Conservation (phyloP, 1,140 invertebrate genomes). For the Panulirus ornatus region DNA sequence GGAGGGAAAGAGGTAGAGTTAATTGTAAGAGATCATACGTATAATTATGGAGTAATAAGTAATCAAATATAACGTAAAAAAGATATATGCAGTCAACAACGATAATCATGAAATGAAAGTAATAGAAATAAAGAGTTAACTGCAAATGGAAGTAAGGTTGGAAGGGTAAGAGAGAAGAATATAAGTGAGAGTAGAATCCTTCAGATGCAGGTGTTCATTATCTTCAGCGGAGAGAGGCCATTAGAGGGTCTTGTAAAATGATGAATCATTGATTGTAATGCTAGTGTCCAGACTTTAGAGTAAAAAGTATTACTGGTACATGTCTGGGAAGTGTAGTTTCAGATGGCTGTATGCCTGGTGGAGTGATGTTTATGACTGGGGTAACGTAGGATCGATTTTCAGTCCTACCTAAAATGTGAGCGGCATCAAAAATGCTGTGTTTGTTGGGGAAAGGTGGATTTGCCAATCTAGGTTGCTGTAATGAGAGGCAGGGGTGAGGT, state of each 20-base stretch:
- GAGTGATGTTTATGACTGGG: background rate
- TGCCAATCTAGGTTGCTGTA: no score
- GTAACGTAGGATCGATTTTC: no score
- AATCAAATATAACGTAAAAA: background rate
- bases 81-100: background rate
- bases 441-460: no score
- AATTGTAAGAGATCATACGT: no score
- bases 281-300: background rate
- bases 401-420: no score
- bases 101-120: background rate
- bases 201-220: background rate
- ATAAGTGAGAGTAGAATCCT: background rate
- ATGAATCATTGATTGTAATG: background rate
- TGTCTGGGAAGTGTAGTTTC: no score
- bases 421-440: no score
- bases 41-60: no score
- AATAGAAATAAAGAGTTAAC: background rate
- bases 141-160: background rate
- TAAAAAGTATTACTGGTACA: background rate
- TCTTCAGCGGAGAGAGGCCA: background rate
- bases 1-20: background rate
- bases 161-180: background rate
- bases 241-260: no score
- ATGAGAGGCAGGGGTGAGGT: no score
- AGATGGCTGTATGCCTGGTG: no score